A percentile compares a stretch with the other conserved stretches of the same genome.
These are phyloP conservation scores for Parambassis ranga DNA, from an alignment of 2,797 vertebrate species.

Conservation along the genomic window DNA sequence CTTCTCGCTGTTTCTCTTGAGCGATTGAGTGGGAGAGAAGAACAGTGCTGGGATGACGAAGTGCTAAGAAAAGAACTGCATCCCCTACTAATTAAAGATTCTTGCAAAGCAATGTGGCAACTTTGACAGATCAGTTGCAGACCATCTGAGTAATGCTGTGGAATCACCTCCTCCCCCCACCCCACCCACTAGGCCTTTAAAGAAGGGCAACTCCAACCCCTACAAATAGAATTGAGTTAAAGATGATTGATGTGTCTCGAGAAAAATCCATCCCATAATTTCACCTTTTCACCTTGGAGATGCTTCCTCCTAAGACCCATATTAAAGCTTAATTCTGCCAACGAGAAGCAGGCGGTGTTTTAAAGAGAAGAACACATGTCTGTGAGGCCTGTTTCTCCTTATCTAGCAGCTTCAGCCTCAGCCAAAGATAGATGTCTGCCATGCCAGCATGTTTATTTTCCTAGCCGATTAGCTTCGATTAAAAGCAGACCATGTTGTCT, in stretches of 20 bases:
- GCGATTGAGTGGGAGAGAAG: slow-evolving; percentile 18
- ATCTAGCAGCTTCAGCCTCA: slow-evolving; percentile 68
- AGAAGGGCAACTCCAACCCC: slow-evolving; percentile 45
- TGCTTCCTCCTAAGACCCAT: slow-evolving; percentile 62
- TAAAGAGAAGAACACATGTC: slow-evolving; percentile 67
- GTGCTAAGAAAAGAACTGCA: slow-evolving; percentile 17
- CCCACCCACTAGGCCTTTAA: slow-evolving; percentile 25
- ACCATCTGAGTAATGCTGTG: slow-evolving; percentile 36
- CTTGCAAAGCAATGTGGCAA: slow-evolving; percentile 57
- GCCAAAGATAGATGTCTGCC: slow-evolving; percentile 74
- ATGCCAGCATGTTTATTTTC: slow-evolving; percentile 75
- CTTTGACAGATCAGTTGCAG: slow-evolving; percentile 64
- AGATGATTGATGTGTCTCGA: slow-evolving; percentile 68
- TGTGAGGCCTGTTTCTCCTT: slow-evolving; percentile 71
- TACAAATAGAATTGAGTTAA: slow-evolving; percentile 59
- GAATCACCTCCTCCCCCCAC: no score
- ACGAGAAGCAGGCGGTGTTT: slow-evolving; percentile 68
- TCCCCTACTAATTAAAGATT: slow-evolving; percentile 66
- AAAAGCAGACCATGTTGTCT: slow-evolving; percentile 76
- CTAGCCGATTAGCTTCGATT: slow-evolving; percentile 78
- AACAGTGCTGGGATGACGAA: slow-evolving; percentile 21
- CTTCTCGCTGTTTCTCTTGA: not conserved
- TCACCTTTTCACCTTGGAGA: slow-evolving; percentile 72
- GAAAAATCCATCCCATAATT: slow-evolving; percentile 74
- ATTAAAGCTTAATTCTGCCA: slow-evolving; percentile 71